Evolutionary conservation across 2,888 invertebrate genomes (phyloP).

Genomic region (Hermaeophaga mercurialis): DNA sequence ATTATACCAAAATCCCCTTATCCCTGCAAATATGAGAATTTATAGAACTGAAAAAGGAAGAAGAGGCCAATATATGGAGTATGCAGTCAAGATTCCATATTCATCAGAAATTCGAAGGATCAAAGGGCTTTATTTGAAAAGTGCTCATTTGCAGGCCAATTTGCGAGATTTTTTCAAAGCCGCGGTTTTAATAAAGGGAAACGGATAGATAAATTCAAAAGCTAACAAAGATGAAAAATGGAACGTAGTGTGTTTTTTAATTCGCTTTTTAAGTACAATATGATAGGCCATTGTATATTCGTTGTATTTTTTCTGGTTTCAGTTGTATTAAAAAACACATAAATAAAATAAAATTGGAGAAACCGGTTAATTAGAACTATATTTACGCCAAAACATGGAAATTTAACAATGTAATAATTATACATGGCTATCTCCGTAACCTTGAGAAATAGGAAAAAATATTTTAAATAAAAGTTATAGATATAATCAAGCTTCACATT

Average conservation of each 20-base stretch:
- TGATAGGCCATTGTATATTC: too few species aligned
- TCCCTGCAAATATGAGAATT: conserved; percentile 1
- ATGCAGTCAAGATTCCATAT: conserved; percentile 8
- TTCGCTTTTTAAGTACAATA: conserved; percentile 7
- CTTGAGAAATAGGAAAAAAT: too few species aligned
- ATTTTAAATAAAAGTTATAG: too few species aligned
- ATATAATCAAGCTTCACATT: too few species aligned
- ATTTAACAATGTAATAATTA: too few species aligned
- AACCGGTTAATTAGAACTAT: too few species aligned
- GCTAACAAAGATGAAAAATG: background rate
- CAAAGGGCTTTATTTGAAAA: conserved; percentile 16
- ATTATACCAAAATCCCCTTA: conserved; percentile 6
- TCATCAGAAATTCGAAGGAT: conserved; percentile 11
- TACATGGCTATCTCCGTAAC: too few species aligned
- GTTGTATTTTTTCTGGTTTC: too few species aligned
- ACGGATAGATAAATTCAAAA: background rate
- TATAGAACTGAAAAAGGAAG: background rate
- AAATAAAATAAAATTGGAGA: too few species aligned
- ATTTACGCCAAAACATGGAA: too few species aligned
- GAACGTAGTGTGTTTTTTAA: background rate
- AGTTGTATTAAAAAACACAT: too few species aligned
- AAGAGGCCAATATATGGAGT: conserved; percentile 1
- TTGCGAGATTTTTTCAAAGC: conserved; percentile 9
- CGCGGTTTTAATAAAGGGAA: conserved; percentile 4
- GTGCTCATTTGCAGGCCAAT: conserved; percentile 15